Conservation (phyloP, 2,888 invertebrate species). For the Pinctada fucata region DNA sequence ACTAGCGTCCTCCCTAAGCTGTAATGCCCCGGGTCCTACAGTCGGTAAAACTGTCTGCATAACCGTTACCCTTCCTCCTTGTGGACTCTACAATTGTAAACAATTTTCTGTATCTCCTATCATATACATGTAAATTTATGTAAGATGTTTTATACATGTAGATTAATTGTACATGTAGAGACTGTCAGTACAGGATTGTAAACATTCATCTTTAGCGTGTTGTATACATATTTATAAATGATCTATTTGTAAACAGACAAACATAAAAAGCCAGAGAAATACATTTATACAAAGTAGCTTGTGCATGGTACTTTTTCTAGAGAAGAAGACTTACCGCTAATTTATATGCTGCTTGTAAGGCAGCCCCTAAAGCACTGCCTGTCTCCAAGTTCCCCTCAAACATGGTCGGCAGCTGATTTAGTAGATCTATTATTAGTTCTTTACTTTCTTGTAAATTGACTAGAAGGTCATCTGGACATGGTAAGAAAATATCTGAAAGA, state of each 20-base stretch:
- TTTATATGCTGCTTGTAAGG: constrained; percentile 93
- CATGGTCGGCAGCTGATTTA: constrained; percentile 86
- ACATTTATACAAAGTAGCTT: too few species aligned
- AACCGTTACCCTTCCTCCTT: constrained; percentile 96
- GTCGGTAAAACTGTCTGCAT: constrained; percentile 90
- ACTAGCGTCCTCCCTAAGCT: constrained; percentile 91
- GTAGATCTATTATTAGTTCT: constrained; percentile 79
- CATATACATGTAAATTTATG: not conserved
- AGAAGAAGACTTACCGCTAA: constrained; percentile 83
- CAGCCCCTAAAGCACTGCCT: constrained; percentile 92
- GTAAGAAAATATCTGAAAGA: constrained; percentile 90
- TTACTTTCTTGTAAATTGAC: constrained; percentile 93
- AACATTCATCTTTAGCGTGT: too few species aligned
- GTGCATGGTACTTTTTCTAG: too few species aligned
- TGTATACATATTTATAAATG: too few species aligned
- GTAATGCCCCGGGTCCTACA: constrained; percentile 89
- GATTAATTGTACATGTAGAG: too few species aligned
- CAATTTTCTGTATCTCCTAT: not conserved
- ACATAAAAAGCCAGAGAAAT: too few species aligned
- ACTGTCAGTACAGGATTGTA: too few species aligned
- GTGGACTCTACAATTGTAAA: constrained; percentile 82
- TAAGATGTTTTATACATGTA: not conserved
- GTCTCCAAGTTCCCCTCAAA: constrained; percentile 83
- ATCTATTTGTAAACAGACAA: too few species aligned
- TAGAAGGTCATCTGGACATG: constrained; percentile 93